Conservation (phyloP, 2,113 vertebrate genomes). For the Euleptes europaea region DNA sequence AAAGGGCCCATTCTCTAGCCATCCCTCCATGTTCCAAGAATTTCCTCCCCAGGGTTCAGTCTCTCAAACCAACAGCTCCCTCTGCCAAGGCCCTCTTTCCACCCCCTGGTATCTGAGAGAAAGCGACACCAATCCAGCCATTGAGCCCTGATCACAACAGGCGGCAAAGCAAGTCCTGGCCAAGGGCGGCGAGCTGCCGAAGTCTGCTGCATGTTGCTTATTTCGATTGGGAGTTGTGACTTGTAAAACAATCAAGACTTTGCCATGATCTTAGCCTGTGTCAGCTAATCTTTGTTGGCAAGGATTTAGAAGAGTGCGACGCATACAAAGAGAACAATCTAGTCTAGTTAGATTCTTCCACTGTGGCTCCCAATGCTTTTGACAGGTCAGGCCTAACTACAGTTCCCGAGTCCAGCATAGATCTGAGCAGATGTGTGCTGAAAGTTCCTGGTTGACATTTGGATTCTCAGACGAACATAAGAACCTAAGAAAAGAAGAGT, state of each 20-base stretch:
- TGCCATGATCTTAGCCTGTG: neutral
- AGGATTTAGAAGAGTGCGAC: neutral
- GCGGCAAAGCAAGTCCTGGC: neutral
- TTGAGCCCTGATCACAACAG: neutral
- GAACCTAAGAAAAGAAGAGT: no score
- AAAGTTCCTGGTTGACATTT: no score
- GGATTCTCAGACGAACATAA: no score
- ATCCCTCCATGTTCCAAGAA: conserved; percentile 20
- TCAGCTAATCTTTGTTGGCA: neutral
- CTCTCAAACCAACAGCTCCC: neutral
- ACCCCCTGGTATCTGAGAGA: neutral
- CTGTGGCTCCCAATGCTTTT: neutral
- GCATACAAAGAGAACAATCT: neutral
- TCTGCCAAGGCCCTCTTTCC: neutral
- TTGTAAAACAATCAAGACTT: neutral
- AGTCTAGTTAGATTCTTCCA: neutral
- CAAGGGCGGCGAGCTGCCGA: neutral
- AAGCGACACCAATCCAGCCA: neutral
- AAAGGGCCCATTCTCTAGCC: conserved; percentile 32
- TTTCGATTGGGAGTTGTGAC: no score
- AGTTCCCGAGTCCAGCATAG: no score
- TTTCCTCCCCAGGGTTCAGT: conserved; percentile 10
- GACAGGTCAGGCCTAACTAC: no score
- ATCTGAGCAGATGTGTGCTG: no score
- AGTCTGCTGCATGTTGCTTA: no score